Conservation (phyloP, 53 echinoderm and acorn worm species). For the Mesocentrotus franciscanus region DNA sequence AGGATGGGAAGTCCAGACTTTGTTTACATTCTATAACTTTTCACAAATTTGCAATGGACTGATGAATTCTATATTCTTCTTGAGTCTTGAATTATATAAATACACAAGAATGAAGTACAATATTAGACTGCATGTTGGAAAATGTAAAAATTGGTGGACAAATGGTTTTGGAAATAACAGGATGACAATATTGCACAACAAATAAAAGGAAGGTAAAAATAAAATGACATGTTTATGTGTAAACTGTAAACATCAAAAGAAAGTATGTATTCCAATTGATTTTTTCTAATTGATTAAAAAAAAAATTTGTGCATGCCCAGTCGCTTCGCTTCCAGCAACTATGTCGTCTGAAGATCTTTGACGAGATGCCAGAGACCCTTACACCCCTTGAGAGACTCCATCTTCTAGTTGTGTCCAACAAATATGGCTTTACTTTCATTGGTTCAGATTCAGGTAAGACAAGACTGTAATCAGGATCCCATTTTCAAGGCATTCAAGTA, state of each 20-base stretch:
- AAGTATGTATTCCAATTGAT: too few species aligned
- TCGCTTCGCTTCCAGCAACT: constrained; percentile 88
- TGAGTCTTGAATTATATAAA: too few species aligned
- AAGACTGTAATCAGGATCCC: background rate
- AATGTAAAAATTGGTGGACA: too few species aligned
- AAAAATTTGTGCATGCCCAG: constrained; percentile 57
- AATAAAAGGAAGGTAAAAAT: background rate
- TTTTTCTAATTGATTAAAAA: too few species aligned
- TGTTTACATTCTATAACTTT: background rate
- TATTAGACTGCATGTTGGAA: too few species aligned
- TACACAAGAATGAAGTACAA: too few species aligned
- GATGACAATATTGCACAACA: background rate
- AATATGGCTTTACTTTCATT: constrained; percentile 90
- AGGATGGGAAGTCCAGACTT: background rate
- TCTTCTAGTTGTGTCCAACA: constrained; percentile 84
- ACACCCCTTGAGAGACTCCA: constrained; percentile 80
- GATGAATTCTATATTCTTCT: too few species aligned
- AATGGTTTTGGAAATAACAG: too few species aligned
- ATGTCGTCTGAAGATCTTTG: constrained; percentile 85
- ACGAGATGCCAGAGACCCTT: constrained; percentile 75
- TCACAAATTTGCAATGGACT: too few species aligned
- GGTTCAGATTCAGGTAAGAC: constrained; percentile 84
- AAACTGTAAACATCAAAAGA: too few species aligned
- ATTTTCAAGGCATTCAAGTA: background rate
- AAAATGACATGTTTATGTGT: background rate